These are phyloP conservation scores for Meiosimyza decipiens DNA, from an alignment of 2,888 invertebrate genomes.

Conservation along the genomic window DNA sequence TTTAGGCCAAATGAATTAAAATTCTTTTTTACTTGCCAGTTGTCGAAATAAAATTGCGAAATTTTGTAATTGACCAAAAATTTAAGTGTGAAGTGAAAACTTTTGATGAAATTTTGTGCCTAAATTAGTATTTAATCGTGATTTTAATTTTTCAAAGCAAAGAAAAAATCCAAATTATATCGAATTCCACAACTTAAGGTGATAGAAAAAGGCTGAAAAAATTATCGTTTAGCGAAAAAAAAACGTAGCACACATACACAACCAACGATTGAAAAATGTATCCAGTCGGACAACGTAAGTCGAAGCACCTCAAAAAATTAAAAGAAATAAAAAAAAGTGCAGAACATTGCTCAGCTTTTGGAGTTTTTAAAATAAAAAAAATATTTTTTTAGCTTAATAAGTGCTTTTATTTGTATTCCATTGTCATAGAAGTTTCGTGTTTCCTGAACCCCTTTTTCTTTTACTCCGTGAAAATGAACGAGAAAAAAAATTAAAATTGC, in stretches of 20 bases:
- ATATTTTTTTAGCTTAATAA: no score
- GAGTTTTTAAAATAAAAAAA: no score
- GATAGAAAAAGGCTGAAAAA: conserved; percentile 64
- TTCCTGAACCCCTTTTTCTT: not conserved
- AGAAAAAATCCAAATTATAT: conserved; percentile 3
- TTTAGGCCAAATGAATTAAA: conserved; percentile 39
- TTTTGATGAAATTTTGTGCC: conserved; percentile 55
- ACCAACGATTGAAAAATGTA: conserved; percentile 69
- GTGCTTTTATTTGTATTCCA: no score
- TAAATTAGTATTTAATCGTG: conserved; percentile 42
- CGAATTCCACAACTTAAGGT: conserved; percentile 60
- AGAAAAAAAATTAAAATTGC: conserved; percentile 10
- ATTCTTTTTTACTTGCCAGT: conserved; percentile 24
- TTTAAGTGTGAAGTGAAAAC: conserved; percentile 15
- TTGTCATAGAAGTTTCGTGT: not conserved
- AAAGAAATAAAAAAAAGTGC: not conserved
- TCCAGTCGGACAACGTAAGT: conserved; percentile 78
- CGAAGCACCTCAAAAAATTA: conserved; percentile 34
- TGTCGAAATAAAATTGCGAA: conserved; percentile 12
- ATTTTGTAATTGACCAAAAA: not conserved
- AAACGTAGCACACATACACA: conserved; percentile 28
- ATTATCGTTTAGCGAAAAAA: conserved; percentile 26
- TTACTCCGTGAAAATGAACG: not conserved
- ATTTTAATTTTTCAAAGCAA: conserved; percentile 25
- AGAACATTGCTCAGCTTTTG: not conserved